A percentile compares a stretch with the other conserved stretches of the same genome.
Conservation (phyloP, 2,113 vertebrate genomes). For the Antennarius striatus region DNA sequence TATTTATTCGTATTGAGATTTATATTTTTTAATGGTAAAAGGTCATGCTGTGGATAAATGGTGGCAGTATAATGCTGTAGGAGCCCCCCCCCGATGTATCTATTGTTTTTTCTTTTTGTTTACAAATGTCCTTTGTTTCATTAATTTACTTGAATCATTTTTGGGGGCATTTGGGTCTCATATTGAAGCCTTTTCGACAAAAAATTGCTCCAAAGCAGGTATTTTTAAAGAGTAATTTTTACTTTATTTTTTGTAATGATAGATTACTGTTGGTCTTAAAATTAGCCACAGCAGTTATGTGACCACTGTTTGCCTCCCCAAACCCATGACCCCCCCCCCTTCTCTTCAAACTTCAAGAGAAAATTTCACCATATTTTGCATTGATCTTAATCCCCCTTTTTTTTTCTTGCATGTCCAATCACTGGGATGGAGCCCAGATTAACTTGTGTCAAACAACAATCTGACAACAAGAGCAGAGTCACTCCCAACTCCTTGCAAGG, state of each 20-base stretch:
- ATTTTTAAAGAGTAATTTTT: slow-evolving; percentile 64
- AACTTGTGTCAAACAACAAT: slow-evolving; percentile 64
- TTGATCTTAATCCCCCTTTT: slow-evolving; percentile 24
- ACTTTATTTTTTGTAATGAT: slow-evolving; percentile 35
- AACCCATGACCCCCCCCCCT: slow-evolving; percentile 6
- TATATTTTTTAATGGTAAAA: slow-evolving; percentile 62
- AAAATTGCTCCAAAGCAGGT: slow-evolving; percentile 66
- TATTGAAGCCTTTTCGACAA: slow-evolving; percentile 69
- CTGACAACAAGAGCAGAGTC: slow-evolving; percentile 64
- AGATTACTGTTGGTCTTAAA: slow-evolving; percentile 53
- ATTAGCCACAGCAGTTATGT: slow-evolving; percentile 61
- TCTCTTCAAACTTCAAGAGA: slow-evolving; percentile 4
- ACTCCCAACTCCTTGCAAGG: slow-evolving; percentile 78
- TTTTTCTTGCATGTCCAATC: slow-evolving; percentile 70
- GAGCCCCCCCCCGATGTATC: slow-evolving; percentile 39
- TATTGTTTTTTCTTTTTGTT: slow-evolving; percentile 42
- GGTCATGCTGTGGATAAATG: slow-evolving; percentile 69
- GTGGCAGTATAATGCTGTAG: slow-evolving; percentile 58
- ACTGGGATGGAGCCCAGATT: slow-evolving; percentile 73
- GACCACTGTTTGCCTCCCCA: slow-evolving; percentile 62
- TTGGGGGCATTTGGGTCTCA: slow-evolving; percentile 64
- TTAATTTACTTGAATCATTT: slow-evolving; percentile 76
- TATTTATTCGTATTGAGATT: slow-evolving; percentile 79
- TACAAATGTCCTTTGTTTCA: slow-evolving; percentile 64
- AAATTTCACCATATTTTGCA: slow-evolving; percentile 25